Evolutionary conservation across 2,888 invertebrate genomes (phyloP), one percentile per base, ranked within the genome.

Genomic region (Phengaris alcon): DNA sequence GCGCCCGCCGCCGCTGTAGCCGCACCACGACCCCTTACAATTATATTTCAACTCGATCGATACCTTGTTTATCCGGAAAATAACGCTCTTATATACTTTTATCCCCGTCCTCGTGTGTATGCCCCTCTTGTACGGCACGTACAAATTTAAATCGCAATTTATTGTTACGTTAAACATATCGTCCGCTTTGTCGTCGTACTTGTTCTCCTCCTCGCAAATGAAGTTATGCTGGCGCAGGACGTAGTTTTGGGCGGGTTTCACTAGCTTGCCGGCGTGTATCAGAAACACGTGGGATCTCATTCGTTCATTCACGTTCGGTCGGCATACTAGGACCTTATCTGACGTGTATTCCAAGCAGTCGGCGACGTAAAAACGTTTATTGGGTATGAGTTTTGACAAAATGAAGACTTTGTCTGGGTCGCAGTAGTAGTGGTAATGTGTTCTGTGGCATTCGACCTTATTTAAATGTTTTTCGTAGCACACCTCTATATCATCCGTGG

Each of bases 161-260:
- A 93, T 79, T 75, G 79, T 79, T 10, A 52, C 52, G 4, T 52
- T 52, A 9, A 12, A 10, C 9, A 12, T 12, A 4, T 52, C 8
- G 4, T 9, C 10, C 1, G 4, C 12, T 35, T 4, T 3, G 52
- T 52, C 9, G 52, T 52, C 4, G 76, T 81, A 86, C 48, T 81
- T 76, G 15, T 79, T 69, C 75, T 78, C 82, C 79, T 93, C 86
- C 80, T 93, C 90, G 78, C 93, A 93, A 78, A 93, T 81, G 74
- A 91, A 90, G 78, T 93, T 92, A 15, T 91, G 87, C 80, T 90
- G 90, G 9, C 89, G 84, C n/a, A 92, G 81, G 69, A 91, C 78
- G 74, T 84, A 87, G 0, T 82, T 73, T 75, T 90, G 88, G 46
- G 86, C 84, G 2, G 90, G 89, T 78, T 88, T 86, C 15, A 84